These are phyloP conservation scores for Zaprionus ghesquierei DNA, from an alignment of 1,140 invertebrate genomes.

Conservation along the genomic window DNA sequence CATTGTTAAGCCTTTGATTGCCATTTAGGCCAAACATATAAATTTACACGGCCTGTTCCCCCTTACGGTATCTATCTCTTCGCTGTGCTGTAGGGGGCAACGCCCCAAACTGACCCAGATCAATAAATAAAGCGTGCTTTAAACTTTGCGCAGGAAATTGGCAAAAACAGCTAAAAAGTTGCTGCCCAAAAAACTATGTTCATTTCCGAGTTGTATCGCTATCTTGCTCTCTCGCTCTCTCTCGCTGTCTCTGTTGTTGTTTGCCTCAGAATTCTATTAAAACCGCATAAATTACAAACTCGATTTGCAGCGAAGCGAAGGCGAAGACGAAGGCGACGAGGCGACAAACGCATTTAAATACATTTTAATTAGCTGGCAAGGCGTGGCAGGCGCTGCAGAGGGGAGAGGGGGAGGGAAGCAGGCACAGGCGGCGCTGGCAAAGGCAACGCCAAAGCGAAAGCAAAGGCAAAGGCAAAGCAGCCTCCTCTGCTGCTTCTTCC, in stretches of 20 bases:
- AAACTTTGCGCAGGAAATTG: conserved; percentile 68
- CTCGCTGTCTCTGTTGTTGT: conserved; percentile 15
- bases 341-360: conserved; percentile 66
- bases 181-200: conserved; percentile 71
- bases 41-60: conserved; percentile 48
- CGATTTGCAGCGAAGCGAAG: conserved; percentile 21
- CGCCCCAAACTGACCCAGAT: conserved; percentile 33
- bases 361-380: conserved; percentile 76
- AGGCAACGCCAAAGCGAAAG: background rate
- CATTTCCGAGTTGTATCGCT: conserved; percentile 61
- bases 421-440: background rate
- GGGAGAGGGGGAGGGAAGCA: background rate
- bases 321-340: background rate
- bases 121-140: conserved; percentile 70
- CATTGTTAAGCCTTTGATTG: conserved; percentile 70
- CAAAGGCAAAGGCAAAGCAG: background rate
- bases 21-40: conserved; percentile 71
- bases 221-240: background rate
- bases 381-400: background rate
- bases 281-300: conserved; percentile 53
- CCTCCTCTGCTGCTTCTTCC: background rate
- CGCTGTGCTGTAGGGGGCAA: background rate
- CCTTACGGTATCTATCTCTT: too few relatives aligned
- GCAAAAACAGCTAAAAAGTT: conserved; percentile 76
- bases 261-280: conserved; percentile 43